Percentiles rank a stretch among this genome's conserved stretches.
These are phyloP conservation scores for Hirudinaria manillensis DNA, from an alignment of 2,888 invertebrate species.

Conservation along the genomic window DNA sequence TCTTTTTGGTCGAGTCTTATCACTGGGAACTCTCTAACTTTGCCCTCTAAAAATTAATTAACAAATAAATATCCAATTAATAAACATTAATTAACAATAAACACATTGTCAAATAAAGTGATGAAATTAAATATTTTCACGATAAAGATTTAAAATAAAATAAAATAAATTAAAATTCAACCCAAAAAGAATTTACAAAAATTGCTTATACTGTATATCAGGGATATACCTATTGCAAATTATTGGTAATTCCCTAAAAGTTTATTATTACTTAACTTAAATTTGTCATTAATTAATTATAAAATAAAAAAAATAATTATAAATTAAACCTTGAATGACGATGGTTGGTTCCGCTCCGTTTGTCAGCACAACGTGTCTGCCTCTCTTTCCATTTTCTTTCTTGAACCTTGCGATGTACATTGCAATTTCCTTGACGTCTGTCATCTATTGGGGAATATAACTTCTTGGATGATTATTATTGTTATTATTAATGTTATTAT, in stretches of 20 bases:
- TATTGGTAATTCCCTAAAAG: too few relatives aligned
- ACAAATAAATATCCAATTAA: background rate
- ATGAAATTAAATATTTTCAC: too few relatives aligned
- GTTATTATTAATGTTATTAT: too few relatives aligned
- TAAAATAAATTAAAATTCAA: too few relatives aligned
- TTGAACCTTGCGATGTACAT: constrained; percentile 69
- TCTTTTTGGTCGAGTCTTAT: constrained; percentile 61
- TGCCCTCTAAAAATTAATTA: constrained; percentile 58
- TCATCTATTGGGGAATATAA: constrained; percentile 47
- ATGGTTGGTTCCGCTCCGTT: constrained; percentile 81
- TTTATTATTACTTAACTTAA: too few relatives aligned
- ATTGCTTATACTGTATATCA: too few relatives aligned
- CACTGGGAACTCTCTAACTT: constrained; percentile 68
- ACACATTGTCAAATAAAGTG: background rate
- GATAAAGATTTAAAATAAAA: too few relatives aligned
- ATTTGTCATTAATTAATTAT: too few relatives aligned
- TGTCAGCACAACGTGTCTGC: constrained; percentile 73
- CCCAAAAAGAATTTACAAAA: too few relatives aligned
- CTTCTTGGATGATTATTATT: background rate
- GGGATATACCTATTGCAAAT: too few relatives aligned
- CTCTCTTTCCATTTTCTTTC: constrained; percentile 67
- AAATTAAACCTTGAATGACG: constrained; percentile 59
- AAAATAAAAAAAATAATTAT: background rate
- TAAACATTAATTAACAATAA: background rate
- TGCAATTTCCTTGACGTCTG: constrained; percentile 75